phyloP scores from a whole-genome alignment of 2,797 vertebrate species.

The Arctocebus calabarensis region DNA sequence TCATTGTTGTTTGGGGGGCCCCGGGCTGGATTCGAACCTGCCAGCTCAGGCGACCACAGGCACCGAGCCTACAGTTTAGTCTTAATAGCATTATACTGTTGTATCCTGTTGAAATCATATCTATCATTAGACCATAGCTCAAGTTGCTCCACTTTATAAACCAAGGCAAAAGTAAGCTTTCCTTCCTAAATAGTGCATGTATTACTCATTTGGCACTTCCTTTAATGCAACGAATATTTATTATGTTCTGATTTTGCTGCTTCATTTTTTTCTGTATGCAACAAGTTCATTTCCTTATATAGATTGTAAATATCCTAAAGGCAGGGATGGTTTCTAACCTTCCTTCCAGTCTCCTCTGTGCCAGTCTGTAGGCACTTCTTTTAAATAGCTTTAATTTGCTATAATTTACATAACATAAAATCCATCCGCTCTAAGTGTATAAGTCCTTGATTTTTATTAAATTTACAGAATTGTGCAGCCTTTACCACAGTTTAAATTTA shows the following conservation, averaged over 20 bases:
- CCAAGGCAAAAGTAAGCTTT: background rate
- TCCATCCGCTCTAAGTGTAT: background rate
- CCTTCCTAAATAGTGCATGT: background rate
- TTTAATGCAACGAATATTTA: background rate
- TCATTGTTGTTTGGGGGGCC: too few species aligned
- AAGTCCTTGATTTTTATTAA: background rate
- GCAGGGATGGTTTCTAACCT: background rate
- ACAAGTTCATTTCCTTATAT: background rate
- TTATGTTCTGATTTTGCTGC: background rate
- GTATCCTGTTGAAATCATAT: background rate
- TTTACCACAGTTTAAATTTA: background rate
- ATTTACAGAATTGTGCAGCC: background rate
- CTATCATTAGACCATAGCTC: background rate
- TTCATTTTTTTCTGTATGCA: background rate
- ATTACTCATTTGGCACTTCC: background rate
- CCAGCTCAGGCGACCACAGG: too few species aligned
- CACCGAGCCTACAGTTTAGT: background rate
- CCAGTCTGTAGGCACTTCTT: background rate
- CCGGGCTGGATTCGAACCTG: too few species aligned
- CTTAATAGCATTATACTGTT: background rate
- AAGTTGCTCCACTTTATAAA: background rate
- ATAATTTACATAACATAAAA: background rate
- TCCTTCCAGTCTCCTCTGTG: background rate
- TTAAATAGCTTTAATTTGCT: background rate
- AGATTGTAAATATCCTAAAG: background rate